These are phyloP conservation scores for Mesaphorura yosii DNA, from an alignment of 1,140 invertebrate species.

Conservation along the genomic window DNA sequence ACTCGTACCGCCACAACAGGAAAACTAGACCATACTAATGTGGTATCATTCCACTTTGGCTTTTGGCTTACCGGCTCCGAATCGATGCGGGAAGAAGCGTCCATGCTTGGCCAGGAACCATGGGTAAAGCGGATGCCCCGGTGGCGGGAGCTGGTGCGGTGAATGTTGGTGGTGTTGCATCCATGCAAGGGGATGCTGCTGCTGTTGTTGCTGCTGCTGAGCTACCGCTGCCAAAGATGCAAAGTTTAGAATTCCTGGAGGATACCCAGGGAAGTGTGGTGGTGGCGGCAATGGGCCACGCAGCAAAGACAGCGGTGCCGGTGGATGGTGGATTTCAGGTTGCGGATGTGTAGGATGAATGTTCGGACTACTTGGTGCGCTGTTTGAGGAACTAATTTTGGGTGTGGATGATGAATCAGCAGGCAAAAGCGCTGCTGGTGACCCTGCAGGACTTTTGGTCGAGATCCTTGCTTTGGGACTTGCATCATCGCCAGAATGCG, in stretches of 20 bases:
- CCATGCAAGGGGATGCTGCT: constrained; percentile 33
- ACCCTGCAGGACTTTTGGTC: too few species aligned
- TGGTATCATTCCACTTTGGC: too few species aligned
- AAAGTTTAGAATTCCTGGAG: constrained; percentile 28
- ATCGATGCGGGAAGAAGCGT: constrained; percentile 74
- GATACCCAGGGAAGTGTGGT: constrained; percentile 31
- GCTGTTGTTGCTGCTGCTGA: constrained; percentile 29
- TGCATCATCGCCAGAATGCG: too few species aligned
- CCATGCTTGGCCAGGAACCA: constrained; percentile 81
- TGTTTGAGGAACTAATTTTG: too few species aligned
- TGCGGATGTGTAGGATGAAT: constrained; percentile 19
- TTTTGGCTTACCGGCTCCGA: constrained; percentile 66
- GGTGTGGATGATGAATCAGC: too few species aligned
- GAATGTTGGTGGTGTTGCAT: constrained; percentile 30
- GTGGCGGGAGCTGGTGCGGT: constrained; percentile 31
- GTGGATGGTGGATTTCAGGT: too few species aligned
- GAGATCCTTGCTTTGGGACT: too few species aligned
- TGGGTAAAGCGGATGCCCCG: constrained; percentile 69
- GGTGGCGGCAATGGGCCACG: constrained; percentile 21
- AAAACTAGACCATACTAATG: too few species aligned
- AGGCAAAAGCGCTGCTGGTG: too few species aligned
- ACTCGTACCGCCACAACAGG: too few species aligned
- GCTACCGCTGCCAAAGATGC: constrained; percentile 28
- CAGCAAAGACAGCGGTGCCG: too few species aligned
- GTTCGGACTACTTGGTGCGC: too few species aligned